These are phyloP conservation scores for Eupleurogrammus muticus DNA, from an alignment of 2,797 vertebrate species.

Conservation along the genomic window DNA sequence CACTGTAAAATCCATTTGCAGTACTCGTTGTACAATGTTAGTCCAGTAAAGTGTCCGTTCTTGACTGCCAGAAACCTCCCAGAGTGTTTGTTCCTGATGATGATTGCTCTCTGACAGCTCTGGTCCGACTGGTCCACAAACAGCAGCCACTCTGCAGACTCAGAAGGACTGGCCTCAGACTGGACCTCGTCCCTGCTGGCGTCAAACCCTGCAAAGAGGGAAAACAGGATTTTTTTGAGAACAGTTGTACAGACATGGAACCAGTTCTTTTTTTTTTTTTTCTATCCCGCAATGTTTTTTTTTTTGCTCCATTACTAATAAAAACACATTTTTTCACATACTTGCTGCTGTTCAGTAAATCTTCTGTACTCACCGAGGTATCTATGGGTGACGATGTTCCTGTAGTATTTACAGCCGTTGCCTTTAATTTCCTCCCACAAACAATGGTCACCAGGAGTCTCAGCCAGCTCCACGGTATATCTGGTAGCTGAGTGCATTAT, in stretches of 20 bases:
- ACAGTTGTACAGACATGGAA: constrained; percentile 41
- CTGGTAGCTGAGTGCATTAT: constrained; percentile 4
- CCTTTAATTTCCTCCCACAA: constrained; percentile 72
- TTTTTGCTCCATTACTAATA: constrained; percentile 66
- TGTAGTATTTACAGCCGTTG: constrained; percentile 58
- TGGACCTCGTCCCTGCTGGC: constrained; percentile 31
- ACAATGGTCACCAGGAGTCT: constrained; percentile 25
- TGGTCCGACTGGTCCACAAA: constrained; percentile 62
- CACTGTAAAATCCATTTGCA: constrained; percentile 70
- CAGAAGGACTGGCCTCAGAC: constrained; percentile 30
- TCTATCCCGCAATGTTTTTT: constrained; percentile 23
- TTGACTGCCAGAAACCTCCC: constrained; percentile 61
- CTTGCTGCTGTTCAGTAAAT: neutral
- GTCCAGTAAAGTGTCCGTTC: constrained; percentile 40
- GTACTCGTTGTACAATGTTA: constrained; percentile 52
- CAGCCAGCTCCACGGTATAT: constrained; percentile 47
- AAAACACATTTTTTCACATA: constrained; percentile 47
- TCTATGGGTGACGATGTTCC: constrained; percentile 53
- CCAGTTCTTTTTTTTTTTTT: constrained; percentile 23
- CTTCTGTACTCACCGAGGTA: constrained; percentile 49
- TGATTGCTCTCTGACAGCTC: constrained; percentile 54
- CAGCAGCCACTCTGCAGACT: constrained; percentile 66
- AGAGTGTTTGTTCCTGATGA: constrained; percentile 66
- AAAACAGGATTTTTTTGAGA: constrained; percentile 18
- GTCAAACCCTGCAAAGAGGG: constrained; percentile 54